Evolutionary conservation across 2,888 invertebrate genomes (phyloP), one percentile per base, ranked within the genome.

Genomic region (Willowsia nigromaculata): DNA sequence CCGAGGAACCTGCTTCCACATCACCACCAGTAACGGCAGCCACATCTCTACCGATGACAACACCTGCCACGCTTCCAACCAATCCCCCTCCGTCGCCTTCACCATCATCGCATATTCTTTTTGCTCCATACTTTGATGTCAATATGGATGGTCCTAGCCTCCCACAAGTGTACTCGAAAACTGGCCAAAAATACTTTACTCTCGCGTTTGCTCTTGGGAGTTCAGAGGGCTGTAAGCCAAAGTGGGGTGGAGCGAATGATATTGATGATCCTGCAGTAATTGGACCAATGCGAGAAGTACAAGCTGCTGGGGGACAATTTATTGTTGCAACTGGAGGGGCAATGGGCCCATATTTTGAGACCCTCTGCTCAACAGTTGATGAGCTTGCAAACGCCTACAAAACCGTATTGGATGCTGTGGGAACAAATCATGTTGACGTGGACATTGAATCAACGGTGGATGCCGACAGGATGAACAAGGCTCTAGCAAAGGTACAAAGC

Each of bases 361-460:
- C 90, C 22, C 62, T 92, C 0, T 92, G 92, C 59, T 59, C 74
- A 6, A 81, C 84, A 0, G 80, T 84, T 0, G 91, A 90, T 9
- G 62, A 59, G 0, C 81, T 92, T 2, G 90, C 89, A 0, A 62
- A 40, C 9, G 92, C 92, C 7, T 92, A 92, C 88, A 91, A 90
- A 59, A 85, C 50, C 7, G 91, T 92, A 3, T 47, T 92, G 80
- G 92, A 92, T 56, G 89, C 86, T 0, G 92, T 92, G 9, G 84
- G 88, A 22, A 92, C 92, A 3, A 91, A 84, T 59, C 92, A 92
- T 62, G 82, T 92, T 33, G 92, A 92, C 59, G 80, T 92, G 56
- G 92, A 92, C 76, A 86, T 92, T 18, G 92, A 92, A 62, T 90
- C 92, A 6, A 89, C 92, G 0, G 89, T 92, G n/a, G 86, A 92